Evolutionary conservation across 2,797 vertebrate species (phyloP).

Genomic region (Gambusia yucatana): DNA sequence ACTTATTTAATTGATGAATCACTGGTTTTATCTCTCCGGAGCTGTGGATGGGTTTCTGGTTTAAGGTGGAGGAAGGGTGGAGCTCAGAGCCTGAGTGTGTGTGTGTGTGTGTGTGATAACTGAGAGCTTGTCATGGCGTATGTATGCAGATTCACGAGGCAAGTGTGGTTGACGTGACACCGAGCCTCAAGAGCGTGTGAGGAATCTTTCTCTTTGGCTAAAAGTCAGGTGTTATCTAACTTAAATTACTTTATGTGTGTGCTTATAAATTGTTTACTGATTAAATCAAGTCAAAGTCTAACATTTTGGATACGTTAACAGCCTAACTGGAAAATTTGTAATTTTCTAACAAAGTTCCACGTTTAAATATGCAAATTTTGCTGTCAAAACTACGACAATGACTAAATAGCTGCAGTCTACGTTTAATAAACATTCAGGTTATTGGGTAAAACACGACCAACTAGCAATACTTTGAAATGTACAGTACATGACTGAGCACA

Average conservation of each 20-base stretch:
- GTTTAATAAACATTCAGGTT: conserved; percentile 48
- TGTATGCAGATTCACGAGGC: conserved; percentile 29
- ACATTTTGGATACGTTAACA: conserved; percentile 68
- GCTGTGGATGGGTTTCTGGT: conserved; percentile 58
- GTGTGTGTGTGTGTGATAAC: conserved; percentile 18
- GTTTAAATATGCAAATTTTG: conserved; percentile 72
- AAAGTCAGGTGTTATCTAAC: conserved; percentile 59
- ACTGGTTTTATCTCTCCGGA: conserved; percentile 36
- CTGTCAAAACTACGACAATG: conserved; percentile 55
- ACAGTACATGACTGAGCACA: conserved; percentile 74
- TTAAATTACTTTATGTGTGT: conserved; percentile 65
- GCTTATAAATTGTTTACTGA: conserved; percentile 68
- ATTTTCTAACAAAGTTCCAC: conserved; percentile 68
- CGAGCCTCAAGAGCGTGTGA: conserved; percentile 23
- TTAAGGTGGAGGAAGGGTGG: conserved; percentile 58
- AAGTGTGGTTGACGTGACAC: conserved; percentile 22
- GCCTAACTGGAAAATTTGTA: conserved; percentile 53
- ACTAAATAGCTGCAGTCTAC: conserved; percentile 57
- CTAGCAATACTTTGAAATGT: conserved; percentile 70
- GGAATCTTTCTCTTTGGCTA: conserved; percentile 39
- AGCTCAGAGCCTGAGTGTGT: conserved; percentile 27
- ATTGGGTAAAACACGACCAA: conserved; percentile 62
- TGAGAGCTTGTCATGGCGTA: conserved; percentile 12
- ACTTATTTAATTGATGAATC: conserved; percentile 16
- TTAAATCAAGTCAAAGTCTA: conserved; percentile 57